Conservation (phyloP, 2,888 invertebrate genomes). For the Phania funesta region DNA sequence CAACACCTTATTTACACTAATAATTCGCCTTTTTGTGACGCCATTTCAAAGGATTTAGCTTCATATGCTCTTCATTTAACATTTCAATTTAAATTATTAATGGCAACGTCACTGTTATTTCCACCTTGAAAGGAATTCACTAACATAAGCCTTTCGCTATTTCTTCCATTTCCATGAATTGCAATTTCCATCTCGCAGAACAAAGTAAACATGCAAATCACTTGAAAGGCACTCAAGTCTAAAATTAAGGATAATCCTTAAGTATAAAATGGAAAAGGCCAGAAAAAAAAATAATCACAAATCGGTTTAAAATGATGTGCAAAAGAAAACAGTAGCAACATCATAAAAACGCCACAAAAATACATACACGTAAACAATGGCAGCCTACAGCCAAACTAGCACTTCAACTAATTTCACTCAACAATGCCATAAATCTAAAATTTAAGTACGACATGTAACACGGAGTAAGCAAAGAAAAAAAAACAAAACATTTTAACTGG, state of each 20-base stretch:
- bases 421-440: constrained; percentile 66
- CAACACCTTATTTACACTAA: too few species aligned
- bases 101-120: background rate
- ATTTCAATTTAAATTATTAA: background rate
- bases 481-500: background rate
- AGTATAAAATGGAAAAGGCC: constrained; percentile 57
- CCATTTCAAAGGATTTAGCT: background rate
- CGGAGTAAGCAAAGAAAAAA: background rate
- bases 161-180: background rate
- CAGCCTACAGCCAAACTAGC: constrained; percentile 18
- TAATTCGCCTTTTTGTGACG: too few species aligned
- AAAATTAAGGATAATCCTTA: constrained; percentile 70
- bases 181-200: constrained; percentile 2
- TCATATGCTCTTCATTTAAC: background rate
- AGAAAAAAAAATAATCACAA: constrained; percentile 39
- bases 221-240: constrained; percentile 69
- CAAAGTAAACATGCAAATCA: constrained; percentile 65
- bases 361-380: background rate
- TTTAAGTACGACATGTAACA: constrained; percentile 40
- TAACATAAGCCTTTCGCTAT: background rate
- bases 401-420: constrained; percentile 65
- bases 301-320: constrained; percentile 53
- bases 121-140: background rate
- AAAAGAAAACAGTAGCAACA: constrained; percentile 2
- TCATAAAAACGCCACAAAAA: constrained; percentile 31